A percentile compares a stretch with the other conserved stretches of the same genome.
Conservation (phyloP, 2,113 vertebrate genomes). For the Oreotrochilus melanogaster region DNA sequence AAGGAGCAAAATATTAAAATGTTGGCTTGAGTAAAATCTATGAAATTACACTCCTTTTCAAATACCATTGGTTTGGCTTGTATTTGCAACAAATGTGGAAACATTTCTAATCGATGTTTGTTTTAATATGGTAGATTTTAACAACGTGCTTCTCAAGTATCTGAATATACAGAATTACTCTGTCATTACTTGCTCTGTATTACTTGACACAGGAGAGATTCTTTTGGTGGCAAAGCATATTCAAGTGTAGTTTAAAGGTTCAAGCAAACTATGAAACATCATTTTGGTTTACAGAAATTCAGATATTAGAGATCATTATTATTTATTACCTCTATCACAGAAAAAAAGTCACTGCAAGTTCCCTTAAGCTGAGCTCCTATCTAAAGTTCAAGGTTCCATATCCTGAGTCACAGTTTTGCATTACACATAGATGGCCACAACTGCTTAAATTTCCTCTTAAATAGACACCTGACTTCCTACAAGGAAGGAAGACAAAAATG, state of each 20-base stretch:
- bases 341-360: neutral
- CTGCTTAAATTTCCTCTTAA: neutral
- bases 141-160: neutral
- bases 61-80: neutral
- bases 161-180: neutral
- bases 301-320: neutral
- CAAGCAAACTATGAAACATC: neutral
- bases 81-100: neutral
- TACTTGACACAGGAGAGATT: neutral
- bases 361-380: neutral
- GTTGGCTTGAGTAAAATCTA: neutral
- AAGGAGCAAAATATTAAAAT: neutral
- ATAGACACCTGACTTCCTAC: neutral
- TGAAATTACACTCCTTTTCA: neutral
- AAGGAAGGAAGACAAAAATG: constrained; percentile 12
- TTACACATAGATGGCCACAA: neutral
- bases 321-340: neutral
- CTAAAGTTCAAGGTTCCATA: neutral
- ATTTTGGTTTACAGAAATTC: neutral
- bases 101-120: neutral
- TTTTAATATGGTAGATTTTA: neutral
- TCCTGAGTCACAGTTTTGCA: neutral
- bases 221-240: neutral
- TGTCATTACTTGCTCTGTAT: neutral
- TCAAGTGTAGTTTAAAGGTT: neutral